Percentiles rank a stretch among this genome's conserved stretches.
Evolutionary conservation across 2,113 vertebrate species (phyloP).

Genomic region (Pogonocichla stellata): DNA sequence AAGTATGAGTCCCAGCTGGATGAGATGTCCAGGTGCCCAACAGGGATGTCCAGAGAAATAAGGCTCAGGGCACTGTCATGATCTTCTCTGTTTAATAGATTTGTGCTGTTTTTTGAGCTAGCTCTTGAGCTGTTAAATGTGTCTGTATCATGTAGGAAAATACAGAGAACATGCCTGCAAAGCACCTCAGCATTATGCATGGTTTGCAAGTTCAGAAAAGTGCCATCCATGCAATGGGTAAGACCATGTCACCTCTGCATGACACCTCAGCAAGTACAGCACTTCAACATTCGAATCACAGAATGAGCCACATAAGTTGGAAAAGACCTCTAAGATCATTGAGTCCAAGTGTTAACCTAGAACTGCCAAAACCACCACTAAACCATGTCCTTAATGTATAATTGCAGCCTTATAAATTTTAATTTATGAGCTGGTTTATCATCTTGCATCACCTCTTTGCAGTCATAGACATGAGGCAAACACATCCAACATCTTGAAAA

Average conservation of each 20-base stretch:
- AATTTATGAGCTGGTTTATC: not conserved
- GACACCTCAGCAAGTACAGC: not conserved
- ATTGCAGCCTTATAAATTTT: not conserved
- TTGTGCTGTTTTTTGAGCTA: not conserved
- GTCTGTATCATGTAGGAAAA: not conserved
- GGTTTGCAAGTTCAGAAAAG: not conserved
- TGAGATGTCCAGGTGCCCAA: not conserved
- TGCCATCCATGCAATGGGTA: not conserved
- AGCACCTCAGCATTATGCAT: not conserved
- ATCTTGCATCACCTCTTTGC: not conserved
- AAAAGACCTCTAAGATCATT: not conserved
- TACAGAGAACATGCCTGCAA: not conserved
- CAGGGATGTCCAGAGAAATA: not conserved
- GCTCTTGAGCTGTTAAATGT: rapidly evolving
- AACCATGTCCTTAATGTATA: not conserved
- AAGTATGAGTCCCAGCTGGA: not conserved
- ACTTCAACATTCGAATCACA: not conserved
- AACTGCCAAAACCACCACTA: not conserved
- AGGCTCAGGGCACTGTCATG: not conserved
- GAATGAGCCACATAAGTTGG: not conserved
- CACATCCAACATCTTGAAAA: not conserved
- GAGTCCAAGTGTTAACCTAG: not conserved
- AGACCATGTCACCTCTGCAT: not conserved
- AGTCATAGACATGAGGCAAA: not conserved
- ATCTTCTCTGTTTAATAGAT: not conserved